Conservation (phyloP, 64 coral and sea anemone genomes). For the Pocillopora damicornis region DNA sequence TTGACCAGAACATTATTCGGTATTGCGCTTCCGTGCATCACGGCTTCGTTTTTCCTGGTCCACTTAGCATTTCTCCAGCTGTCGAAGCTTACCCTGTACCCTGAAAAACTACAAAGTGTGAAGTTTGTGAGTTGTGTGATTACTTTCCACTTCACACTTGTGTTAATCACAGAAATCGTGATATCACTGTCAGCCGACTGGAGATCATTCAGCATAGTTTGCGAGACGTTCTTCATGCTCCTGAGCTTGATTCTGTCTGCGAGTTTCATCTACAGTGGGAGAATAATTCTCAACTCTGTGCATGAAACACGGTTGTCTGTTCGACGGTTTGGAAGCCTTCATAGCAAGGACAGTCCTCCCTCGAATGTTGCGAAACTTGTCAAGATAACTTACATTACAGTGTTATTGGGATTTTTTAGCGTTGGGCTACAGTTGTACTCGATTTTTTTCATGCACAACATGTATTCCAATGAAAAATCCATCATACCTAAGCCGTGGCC, state of each 20-base stretch:
- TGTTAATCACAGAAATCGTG: conserved; percentile 38
- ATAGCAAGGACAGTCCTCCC: neutral
- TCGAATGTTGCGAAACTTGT: conserved; percentile 75
- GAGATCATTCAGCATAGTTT: conserved; percentile 53
- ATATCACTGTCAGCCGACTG: conserved; percentile 56
- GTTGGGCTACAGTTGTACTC: conserved; percentile 67
- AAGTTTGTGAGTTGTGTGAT: conserved; percentile 56
- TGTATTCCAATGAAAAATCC: conserved; percentile 27
- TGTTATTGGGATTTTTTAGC: conserved; percentile 52
- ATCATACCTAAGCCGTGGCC: conserved; percentile 48
- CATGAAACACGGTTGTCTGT: conserved; percentile 27
- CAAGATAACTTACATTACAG: conserved; percentile 72
- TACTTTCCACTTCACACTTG: conserved; percentile 57
- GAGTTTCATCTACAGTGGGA: conserved; percentile 73
- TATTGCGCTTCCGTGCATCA: conserved; percentile 67
- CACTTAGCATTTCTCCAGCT: conserved; percentile 82
- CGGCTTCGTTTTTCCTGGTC: conserved; percentile 70
- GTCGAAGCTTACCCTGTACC: conserved; percentile 71
- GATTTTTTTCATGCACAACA: conserved; percentile 59
- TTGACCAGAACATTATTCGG: conserved; percentile 69
- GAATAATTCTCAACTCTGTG: conserved; percentile 59
- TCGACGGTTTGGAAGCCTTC: neutral
- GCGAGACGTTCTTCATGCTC: conserved; percentile 68
- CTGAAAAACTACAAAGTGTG: conserved; percentile 64
- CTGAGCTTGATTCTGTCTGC: conserved; percentile 65